Evolutionary conservation across 2,888 invertebrate species (phyloP).

Genomic region (Torymus aiolomorphi): DNA sequence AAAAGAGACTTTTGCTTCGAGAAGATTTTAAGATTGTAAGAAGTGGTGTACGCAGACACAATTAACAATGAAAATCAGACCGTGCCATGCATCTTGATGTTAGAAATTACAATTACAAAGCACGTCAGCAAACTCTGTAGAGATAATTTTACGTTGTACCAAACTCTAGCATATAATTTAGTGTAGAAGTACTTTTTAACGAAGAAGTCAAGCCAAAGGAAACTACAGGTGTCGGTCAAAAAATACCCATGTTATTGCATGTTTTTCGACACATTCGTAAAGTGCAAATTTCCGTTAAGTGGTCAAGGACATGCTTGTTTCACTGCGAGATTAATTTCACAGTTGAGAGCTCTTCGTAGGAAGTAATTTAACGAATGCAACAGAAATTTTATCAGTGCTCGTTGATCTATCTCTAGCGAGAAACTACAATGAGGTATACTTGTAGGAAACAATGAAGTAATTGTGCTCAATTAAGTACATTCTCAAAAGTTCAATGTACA

Average conservation of each 20-base stretch:
- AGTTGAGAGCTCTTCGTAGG: conserved; percentile 23
- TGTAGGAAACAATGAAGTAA: conserved; percentile 26
- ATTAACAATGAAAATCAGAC: conserved; percentile 26
- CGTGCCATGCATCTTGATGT: not conserved
- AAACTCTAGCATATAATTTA: no score
- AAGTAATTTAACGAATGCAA: conserved; percentile 33
- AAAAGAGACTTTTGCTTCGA: conserved; percentile 9
- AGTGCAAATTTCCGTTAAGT: conserved; percentile 22
- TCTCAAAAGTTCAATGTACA: not conserved
- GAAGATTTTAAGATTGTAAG: conserved; percentile 38
- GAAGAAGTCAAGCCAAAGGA: no score
- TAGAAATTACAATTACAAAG: not conserved
- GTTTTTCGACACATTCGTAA: conserved; percentile 18
- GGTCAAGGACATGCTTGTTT: conserved; percentile 23
- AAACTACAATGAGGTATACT: conserved; percentile 26
- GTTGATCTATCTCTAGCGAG: conserved; percentile 30
- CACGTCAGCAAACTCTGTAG: no score
- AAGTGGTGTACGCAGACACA: not conserved
- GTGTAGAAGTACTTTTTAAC: no score
- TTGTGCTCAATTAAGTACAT: conserved; percentile 11
- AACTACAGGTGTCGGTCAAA: not conserved
- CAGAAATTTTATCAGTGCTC: conserved; percentile 1
- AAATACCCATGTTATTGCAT: not conserved
- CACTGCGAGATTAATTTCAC: conserved; percentile 12
- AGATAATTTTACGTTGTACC: no score